Conservation (phyloP, 2,113 vertebrate genomes). For the Tragelaphus buxtoni region DNA sequence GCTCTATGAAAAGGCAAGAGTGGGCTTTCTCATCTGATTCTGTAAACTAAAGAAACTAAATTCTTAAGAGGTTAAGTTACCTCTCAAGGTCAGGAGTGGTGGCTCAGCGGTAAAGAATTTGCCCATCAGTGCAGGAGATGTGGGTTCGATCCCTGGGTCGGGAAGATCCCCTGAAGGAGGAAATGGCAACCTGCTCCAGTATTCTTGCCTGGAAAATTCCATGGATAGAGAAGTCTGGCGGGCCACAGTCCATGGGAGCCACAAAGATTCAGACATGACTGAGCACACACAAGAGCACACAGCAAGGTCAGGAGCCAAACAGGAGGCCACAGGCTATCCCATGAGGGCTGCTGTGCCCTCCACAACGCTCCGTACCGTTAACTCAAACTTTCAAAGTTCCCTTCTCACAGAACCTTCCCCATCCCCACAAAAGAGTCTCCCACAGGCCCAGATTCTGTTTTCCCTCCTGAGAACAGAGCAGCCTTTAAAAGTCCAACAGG, state of each 20-base stretch:
- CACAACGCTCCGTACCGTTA: neutral
- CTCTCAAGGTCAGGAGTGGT: neutral
- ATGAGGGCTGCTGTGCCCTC: too few species aligned
- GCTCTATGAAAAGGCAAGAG: neutral
- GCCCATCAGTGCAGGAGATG: neutral
- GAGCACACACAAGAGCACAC: neutral
- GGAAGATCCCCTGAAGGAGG: neutral
- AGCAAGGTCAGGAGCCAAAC: neutral
- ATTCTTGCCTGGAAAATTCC: neutral
- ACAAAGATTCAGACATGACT: neutral
- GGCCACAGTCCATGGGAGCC: neutral
- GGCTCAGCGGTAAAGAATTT: neutral
- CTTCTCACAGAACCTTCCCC: neutral
- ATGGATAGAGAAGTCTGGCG: neutral
- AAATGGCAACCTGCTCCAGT: neutral
- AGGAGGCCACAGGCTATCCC: neutral
- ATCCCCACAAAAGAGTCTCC: neutral
- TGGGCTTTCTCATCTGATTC: neutral
- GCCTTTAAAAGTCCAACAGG: neutral
- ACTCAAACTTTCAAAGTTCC: neutral
- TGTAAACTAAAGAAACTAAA: neutral
- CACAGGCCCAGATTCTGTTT: neutral
- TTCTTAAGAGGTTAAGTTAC: neutral
- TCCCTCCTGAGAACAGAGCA: neutral
- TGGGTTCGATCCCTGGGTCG: rapidly evolving